Base-by-base conservation (phyloP, 2,888 invertebrate genomes). In the Cryptophagus acutangulus region DNA sequence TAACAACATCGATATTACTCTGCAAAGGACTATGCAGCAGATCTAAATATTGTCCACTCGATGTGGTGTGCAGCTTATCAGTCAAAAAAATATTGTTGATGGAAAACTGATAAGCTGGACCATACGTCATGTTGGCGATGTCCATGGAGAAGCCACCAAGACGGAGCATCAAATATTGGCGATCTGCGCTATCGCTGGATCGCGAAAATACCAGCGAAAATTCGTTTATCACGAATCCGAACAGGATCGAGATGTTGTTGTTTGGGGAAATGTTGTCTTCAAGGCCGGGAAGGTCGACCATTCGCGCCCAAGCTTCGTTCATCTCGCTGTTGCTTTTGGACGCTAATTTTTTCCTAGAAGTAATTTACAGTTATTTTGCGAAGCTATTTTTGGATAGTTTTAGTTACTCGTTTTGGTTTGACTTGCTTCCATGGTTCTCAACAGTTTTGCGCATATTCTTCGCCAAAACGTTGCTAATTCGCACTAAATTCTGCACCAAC, bases 231-330 rank as follows among this genome's bases (percentile, higher is more conserved):
- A 82, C 77, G 49, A 87, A 79, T 56, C 88, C 72, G 36, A 84
- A 70, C 39, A 88, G 70, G 24, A 81, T 74, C 36, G 78, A 78
- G 40, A 88, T 84, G 35, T 75, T 79, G 66, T 89, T 89, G 60
- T 78, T 79, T 0, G 84, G 82, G 0, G 88, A 87, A 17, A 86
- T 81, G 61, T 86, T 87, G 60, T 89, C 89, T 51, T 89, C 88
- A 49, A 89, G 82, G 1, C 87, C 85, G 1, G 87, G 86, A 25
- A 87, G 72, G 66, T 87, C 85, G 0, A 87, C 81, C 4, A 78
- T 79, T 43, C 85, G 73, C 0, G 86, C 84, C 76, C 83, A 85
- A 34, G 82, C 75, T 58, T 87, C 87, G 54, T 69, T 68, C 58
- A 65, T 64, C 40, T 68, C 59, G 38, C 37, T 41, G 9, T 26